These are phyloP conservation scores for Erythrolamprus reginae DNA, from an alignment of 2,113 vertebrate genomes.

Conservation along the genomic window DNA sequence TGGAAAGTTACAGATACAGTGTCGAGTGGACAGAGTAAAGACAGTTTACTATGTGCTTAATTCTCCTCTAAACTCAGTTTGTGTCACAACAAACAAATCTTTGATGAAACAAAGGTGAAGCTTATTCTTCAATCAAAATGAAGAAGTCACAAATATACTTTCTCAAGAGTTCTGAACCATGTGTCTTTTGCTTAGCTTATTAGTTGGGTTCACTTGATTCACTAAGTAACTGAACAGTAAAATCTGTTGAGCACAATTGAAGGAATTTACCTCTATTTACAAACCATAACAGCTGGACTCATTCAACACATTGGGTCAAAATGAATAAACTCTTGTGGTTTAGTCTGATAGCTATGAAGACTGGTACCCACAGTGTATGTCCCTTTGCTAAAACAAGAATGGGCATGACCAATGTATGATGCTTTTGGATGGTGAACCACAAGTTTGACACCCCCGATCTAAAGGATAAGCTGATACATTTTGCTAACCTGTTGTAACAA, in stretches of 20 bases:
- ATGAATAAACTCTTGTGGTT: neutral
- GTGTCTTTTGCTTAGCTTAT: neutral
- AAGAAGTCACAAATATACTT: neutral
- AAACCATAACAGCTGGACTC: neutral
- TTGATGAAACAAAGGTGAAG: neutral
- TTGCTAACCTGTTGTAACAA: neutral
- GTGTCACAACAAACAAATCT: neutral
- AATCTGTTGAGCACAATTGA: neutral
- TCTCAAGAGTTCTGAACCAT: neutral
- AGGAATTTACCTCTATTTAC: neutral
- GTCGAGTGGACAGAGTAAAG: neutral
- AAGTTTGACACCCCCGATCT: neutral
- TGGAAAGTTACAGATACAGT: neutral
- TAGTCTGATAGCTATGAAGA: neutral
- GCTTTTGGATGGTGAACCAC: fast-evolving
- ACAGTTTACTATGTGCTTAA: neutral
- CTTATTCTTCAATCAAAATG: neutral
- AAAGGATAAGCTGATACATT: neutral
- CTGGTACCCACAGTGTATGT: neutral
- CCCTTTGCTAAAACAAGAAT: too few species aligned
- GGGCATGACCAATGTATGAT: too few species aligned
- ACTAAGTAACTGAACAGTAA: neutral
- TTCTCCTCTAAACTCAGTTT: neutral
- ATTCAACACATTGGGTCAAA: neutral
- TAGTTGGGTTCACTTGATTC: neutral